These are phyloP conservation scores for Heterodera schachtii DNA, from an alignment of 1,140 invertebrate genomes.

Conservation along the genomic window DNA sequence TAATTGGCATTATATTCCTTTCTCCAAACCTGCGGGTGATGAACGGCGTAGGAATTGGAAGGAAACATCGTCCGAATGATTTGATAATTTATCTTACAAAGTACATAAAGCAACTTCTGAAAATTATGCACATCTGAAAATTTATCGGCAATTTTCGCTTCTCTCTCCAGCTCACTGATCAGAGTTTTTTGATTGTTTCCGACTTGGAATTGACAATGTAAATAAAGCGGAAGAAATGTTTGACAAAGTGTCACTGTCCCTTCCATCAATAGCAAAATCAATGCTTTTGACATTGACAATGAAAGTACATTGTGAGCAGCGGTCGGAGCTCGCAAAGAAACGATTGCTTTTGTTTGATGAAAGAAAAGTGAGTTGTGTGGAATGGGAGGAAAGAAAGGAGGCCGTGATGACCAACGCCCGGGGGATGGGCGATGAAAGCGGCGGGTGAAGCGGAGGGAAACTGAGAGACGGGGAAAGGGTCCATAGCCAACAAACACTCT, in stretches of 20 bases:
- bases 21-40: neutral
- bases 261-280: neutral
- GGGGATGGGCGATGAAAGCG: too few relatives aligned
- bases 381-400: neutral
- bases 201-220: too few relatives aligned
- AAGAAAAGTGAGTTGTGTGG: neutral
- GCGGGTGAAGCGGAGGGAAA: too few relatives aligned
- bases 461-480: neutral
- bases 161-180: too few relatives aligned
- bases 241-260: too few relatives aligned
- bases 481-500: too few relatives aligned
- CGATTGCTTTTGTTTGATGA: neutral
- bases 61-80: neutral
- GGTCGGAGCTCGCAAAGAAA: neutral
- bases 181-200: too few relatives aligned
- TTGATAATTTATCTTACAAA: too few relatives aligned
- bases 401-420: neutral
- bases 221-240: too few relatives aligned
- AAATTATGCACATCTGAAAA: too few relatives aligned
- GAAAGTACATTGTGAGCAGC: neutral
- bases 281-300: neutral
- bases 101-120: too few relatives aligned
- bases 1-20: neutral
- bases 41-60: neutral
- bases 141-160: too few relatives aligned